Evolutionary conservation across 2,797 vertebrate genomes (phyloP).

Genomic region (Meriones psammophilus): DNA sequence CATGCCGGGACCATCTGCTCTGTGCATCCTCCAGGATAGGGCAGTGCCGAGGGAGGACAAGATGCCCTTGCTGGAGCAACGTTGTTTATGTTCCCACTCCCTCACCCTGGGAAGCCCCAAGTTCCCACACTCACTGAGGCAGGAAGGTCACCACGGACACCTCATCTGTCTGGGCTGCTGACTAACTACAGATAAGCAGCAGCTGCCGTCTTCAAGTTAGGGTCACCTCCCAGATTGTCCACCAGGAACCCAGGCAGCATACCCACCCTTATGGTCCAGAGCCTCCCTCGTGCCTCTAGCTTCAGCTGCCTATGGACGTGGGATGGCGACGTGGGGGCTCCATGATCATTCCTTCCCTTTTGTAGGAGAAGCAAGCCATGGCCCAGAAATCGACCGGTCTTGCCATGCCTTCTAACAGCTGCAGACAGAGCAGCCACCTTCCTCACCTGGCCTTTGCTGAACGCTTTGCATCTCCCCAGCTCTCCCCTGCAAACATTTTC

Average conservation of each 20-base stretch:
- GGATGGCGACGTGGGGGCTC: rapidly evolving
- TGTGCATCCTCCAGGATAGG: background rate
- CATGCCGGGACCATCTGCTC: background rate
- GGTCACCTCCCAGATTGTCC: conserved; percentile 54
- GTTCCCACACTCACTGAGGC: conserved; percentile 86
- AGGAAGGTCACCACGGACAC: conserved; percentile 84
- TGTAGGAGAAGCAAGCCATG: background rate
- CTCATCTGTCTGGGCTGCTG: conserved; percentile 79
- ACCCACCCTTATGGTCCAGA: rapidly evolving
- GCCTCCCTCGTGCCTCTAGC: background rate
- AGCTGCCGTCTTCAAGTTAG: conserved; percentile 66
- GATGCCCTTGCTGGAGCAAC: conserved; percentile 34
- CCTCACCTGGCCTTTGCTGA: rapidly evolving
- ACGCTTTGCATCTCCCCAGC: background rate
- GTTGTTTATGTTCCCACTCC: conserved; percentile 80
- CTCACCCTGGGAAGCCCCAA: conserved; percentile 80
- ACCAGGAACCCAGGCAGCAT: background rate
- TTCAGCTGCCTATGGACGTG: background rate
- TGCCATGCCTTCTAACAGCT: rapidly evolving
- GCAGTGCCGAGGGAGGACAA: background rate
- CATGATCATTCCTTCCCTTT: background rate
- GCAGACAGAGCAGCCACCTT: rapidly evolving
- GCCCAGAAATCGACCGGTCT: background rate
- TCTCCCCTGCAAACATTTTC: background rate
- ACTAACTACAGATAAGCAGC: conserved; percentile 78